Evolutionary conservation across 2,797 vertebrate species (phyloP).

Genomic region (Eulemur albifrons): DNA sequence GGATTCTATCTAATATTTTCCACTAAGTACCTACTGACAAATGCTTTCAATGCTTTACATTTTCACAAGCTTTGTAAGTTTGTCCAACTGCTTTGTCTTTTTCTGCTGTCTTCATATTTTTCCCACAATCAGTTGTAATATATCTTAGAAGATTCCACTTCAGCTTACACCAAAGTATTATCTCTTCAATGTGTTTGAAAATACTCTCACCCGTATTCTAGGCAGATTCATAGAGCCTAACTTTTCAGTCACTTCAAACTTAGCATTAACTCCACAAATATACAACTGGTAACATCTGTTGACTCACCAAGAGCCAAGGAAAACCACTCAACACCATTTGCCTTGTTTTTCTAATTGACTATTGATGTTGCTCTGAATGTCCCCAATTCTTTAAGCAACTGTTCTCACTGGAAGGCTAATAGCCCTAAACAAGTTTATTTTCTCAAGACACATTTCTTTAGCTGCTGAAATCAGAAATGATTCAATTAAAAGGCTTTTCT

Average conservation of each 20-base stretch:
- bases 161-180: background rate
- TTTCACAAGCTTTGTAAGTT: background rate
- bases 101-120: background rate
- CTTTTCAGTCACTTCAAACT: background rate
- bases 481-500: background rate
- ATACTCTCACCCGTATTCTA: background rate
- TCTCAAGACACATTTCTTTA: constrained; percentile 19
- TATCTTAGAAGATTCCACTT: background rate
- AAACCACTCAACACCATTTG: background rate
- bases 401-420: background rate
- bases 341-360: background rate
- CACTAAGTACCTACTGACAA: background rate
- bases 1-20: background rate
- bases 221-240: background rate
- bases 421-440: background rate
- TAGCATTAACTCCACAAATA: background rate
- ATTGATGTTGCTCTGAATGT: background rate
- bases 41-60: background rate
- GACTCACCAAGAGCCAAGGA: background rate
- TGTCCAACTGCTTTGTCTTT: background rate
- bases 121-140: background rate
- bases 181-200: background rate
- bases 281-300: background rate
- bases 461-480: background rate
- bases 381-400: background rate